Evolutionary conservation across 2,113 vertebrate genomes (phyloP).

Genomic region (Zeus faber): DNA sequence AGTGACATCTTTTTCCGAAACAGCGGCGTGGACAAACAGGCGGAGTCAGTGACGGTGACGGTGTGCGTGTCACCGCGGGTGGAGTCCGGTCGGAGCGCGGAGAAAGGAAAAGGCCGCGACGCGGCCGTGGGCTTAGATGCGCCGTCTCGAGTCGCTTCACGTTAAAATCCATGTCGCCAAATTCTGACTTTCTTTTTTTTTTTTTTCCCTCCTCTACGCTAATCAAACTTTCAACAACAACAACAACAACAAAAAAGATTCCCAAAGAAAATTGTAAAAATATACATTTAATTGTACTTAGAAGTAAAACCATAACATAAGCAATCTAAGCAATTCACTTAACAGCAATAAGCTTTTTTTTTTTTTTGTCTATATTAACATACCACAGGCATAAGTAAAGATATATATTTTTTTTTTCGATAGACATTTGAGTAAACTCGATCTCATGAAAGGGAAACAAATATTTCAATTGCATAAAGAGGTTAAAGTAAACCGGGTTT

Average conservation of each 20-base stretch:
- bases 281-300: constrained; percentile 65
- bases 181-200: constrained; percentile 47
- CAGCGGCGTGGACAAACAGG: constrained; percentile 62
- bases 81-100: constrained; percentile 38
- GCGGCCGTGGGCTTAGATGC: constrained; percentile 40
- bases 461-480: constrained; percentile 56
- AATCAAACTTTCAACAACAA: constrained; percentile 33
- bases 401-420: constrained; percentile 25
- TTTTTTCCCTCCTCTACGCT: constrained; percentile 27
- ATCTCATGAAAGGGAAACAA: constrained; percentile 42
- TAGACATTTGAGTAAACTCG: constrained; percentile 44
- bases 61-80: constrained; percentile 19
- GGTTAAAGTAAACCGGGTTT: constrained; percentile 51
- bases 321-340: constrained; percentile 57
- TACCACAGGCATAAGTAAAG: constrained; percentile 53
- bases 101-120: constrained; percentile 23
- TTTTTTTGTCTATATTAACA: constrained; percentile 33
- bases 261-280: constrained; percentile 64
- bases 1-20: constrained; percentile 72
- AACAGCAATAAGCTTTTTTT: constrained; percentile 42
- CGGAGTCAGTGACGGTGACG: constrained; percentile 43
- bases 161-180: constrained; percentile 40
- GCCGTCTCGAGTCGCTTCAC: no score
- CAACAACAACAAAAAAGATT: no score
- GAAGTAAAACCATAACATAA: constrained; percentile 58